These are phyloP conservation scores for Syrphus vitripennis DNA, from an alignment of 2,888 invertebrate species.

Conservation along the genomic window DNA sequence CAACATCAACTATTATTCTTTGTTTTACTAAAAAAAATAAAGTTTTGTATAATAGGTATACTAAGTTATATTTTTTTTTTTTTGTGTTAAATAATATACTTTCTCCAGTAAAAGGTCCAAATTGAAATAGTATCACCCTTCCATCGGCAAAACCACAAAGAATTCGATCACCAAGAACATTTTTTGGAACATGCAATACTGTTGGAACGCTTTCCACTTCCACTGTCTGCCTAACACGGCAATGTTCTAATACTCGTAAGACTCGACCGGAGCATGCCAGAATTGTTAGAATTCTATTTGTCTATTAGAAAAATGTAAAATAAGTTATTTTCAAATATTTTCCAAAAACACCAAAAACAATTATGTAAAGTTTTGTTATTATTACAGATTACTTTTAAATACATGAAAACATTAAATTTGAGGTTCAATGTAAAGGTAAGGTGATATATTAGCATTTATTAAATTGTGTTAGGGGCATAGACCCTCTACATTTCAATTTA, in stretches of 20 bases:
- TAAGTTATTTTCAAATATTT: not conserved
- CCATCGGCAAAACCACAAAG: constrained; percentile 95
- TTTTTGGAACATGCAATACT: constrained; percentile 86
- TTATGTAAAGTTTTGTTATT: too few species aligned
- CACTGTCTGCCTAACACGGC: constrained; percentile 84
- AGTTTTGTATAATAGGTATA: too few species aligned
- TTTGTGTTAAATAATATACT: constrained; percentile 34
- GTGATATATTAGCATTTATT: too few species aligned
- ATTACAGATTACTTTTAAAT: too few species aligned
- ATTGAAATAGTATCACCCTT: constrained; percentile 88
- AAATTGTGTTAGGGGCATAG: too few species aligned
- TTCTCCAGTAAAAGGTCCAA: constrained; percentile 72
- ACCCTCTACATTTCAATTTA: too few species aligned
- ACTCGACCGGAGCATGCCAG: constrained; percentile 92
- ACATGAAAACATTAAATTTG: too few species aligned
- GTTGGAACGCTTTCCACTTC: constrained; percentile 82
- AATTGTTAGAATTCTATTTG: constrained; percentile 85
- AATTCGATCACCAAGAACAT: constrained; percentile 86
- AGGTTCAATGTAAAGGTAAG: too few species aligned
- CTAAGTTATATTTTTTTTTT: not conserved
- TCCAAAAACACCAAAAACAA: too few species aligned
- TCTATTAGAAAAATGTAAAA: constrained; percentile 79
- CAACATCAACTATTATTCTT: constrained; percentile 67
- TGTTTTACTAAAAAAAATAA: constrained; percentile 72
- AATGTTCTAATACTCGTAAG: constrained; percentile 88